Evolutionary conservation across 2,113 vertebrate genomes (phyloP), one percentile per base, ranked within the genome.

Genomic region (western clawed frog (Xenopus tropicalis)): DNA sequence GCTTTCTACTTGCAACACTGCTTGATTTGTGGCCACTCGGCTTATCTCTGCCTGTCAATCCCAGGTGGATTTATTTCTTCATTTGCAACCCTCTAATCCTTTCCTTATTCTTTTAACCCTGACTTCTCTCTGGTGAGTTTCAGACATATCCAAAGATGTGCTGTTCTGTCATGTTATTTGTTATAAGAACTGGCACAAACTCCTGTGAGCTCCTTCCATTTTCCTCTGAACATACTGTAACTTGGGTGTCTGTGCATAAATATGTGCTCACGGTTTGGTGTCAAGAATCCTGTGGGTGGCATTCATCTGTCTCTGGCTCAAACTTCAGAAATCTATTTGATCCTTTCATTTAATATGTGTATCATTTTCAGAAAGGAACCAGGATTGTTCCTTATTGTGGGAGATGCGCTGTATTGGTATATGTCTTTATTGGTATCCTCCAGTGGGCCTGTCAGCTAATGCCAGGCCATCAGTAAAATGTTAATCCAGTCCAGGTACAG

Each of bases 271-370:
- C 54, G 29, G 29, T 59, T 61, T 67, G 58, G 19, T 67, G 54
- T 48, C 66, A 59, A 51, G 66, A 74, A 67, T 46, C 23, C 42
- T 67, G 72, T 74, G 64, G 72, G 72, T 24, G 63, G 72, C 56
- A 57, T 74, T 67, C 72, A 74, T 57, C 72, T 74, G 72, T 29
- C 42, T 61, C 21, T 67, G 62, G 56, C 62, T 66, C 16, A 66
- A 25, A 37, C 46, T 48, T 17, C 46, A 48, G 12, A 48, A 17
- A 14, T 48, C 46, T 48, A 48, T 14, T 48, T 48, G 46, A 48
- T 52, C 48, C 48, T 57, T 57, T 20, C 6, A 2, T 57, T n/a
- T 57, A 57, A 20, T 57, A 57, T 4, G 6, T 37, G 29, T 9
- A 2, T 37, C 29, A 37, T 11, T 48, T 48, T 14, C 46, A 48